phyloP scores from a whole-genome alignment of 2,113 vertebrate species.

The Rhodinocichla rosea region DNA sequence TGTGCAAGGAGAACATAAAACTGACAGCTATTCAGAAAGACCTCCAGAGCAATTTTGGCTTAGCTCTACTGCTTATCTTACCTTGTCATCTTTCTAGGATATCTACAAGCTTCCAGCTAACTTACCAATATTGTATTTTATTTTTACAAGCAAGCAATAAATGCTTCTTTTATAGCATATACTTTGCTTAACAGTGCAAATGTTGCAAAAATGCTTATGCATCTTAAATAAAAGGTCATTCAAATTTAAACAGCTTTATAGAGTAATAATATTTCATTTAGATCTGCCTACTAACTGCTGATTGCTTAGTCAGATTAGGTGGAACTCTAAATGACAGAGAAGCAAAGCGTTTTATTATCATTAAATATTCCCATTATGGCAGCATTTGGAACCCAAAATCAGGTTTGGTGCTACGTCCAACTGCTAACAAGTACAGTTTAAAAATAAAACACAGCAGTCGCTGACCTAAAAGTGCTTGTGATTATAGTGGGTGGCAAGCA shows the following conservation, averaged over 20 bases:
- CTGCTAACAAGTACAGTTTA: conserved; percentile 18
- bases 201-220: conserved; percentile 13
- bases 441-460: conserved; percentile 39
- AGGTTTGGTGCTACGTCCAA: not conserved
- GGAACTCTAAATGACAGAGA: not conserved
- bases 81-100: not conserved
- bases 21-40: conserved; percentile 33
- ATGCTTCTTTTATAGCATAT: conserved; percentile 2
- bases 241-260: conserved; percentile 17
- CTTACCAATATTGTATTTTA: not conserved
- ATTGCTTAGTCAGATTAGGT: conserved; percentile 35
- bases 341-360: conserved; percentile 16
- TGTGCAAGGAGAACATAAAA: conserved; percentile 29
- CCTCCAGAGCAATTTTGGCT: not conserved
- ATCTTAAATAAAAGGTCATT: conserved; percentile 36
- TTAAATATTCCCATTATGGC: conserved; percentile 1
- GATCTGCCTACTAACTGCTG: not conserved
- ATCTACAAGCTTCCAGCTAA: conserved; percentile 9
- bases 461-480: conserved; percentile 39
- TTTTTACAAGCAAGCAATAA: conserved; percentile 1
- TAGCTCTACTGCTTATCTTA: not conserved
- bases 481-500: conserved; percentile 8
- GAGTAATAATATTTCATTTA: conserved; percentile 29
- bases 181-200: conserved; percentile 7
- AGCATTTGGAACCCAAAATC: conserved; percentile 15